Evolutionary conservation across 2,888 invertebrate species (phyloP).

Genomic region (Bombylius major): DNA sequence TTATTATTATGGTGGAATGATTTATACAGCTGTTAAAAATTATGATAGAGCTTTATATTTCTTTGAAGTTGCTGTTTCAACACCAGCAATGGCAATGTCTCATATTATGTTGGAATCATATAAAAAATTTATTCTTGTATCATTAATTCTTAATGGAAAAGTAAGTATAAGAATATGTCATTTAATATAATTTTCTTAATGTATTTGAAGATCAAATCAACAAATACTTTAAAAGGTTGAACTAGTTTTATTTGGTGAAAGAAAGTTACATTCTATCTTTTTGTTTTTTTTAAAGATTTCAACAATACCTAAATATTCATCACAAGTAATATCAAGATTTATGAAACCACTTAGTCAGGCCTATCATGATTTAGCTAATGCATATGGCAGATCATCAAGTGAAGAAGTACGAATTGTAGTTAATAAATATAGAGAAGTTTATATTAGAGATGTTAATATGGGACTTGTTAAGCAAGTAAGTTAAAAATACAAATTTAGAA

Average conservation of each 20-base stretch:
- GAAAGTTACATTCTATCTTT: neutral
- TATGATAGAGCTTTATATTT: slow-evolving; percentile 88
- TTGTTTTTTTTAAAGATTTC: slow-evolving; percentile 36
- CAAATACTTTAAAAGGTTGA: too few species aligned
- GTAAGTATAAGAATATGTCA: slow-evolving; percentile 35
- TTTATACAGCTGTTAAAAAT: slow-evolving; percentile 86
- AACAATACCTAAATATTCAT: slow-evolving; percentile 78
- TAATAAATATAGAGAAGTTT: slow-evolving; percentile 69
- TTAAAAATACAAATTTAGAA: slow-evolving; percentile 13
- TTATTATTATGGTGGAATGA: slow-evolving; percentile 97
- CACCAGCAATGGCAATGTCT: slow-evolving; percentile 88
- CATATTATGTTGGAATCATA: slow-evolving; percentile 96
- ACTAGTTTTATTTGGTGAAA: neutral
- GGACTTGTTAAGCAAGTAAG: slow-evolving; percentile 62
- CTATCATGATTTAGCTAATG: slow-evolving; percentile 76
- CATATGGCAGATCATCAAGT: slow-evolving; percentile 65
- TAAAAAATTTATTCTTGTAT: slow-evolving; percentile 90
- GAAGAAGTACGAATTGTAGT: slow-evolving; percentile 54
- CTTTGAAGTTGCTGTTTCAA: slow-evolving; percentile 90
- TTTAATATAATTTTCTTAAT: neutral
- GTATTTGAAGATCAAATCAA: neutral
- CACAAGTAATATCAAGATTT: slow-evolving; percentile 75
- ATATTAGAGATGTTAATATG: slow-evolving; percentile 64
- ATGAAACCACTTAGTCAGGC: slow-evolving; percentile 73
- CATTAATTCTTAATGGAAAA: slow-evolving; percentile 84